Conservation (phyloP, 2,888 invertebrate species). For the Leucophenga maculata region DNA sequence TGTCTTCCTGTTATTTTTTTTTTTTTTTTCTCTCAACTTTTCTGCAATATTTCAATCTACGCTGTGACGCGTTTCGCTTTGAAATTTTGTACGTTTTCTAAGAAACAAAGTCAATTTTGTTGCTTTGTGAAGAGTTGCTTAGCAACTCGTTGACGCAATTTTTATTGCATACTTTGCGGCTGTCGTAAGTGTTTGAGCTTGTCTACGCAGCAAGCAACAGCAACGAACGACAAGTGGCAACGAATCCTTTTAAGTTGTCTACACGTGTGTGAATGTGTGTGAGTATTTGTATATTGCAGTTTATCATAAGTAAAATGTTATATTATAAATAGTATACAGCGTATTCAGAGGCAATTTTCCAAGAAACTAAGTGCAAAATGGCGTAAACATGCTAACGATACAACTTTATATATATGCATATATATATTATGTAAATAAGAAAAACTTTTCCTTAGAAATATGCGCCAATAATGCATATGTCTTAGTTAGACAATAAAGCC, state of each 20-base stretch:
- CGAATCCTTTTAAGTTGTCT: constrained; percentile 20
- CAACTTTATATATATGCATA: no score
- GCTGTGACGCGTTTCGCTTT: constrained; percentile 30
- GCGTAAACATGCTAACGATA: no score
- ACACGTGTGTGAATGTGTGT: constrained; percentile 4
- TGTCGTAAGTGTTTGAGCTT: constrained; percentile 11
- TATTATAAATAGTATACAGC: no score
- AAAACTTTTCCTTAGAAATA: no score
- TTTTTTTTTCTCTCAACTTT: no score
- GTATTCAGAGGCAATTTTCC: no score
- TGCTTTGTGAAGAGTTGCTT: constrained; percentile 12
- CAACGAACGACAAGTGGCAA: neutral
- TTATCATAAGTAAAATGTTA: constrained; percentile 32
- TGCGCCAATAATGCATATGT: no score
- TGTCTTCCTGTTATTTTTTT: constrained; percentile 18
- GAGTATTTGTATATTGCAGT: constrained; percentile 21
- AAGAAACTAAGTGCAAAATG: no score
- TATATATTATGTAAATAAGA: no score
- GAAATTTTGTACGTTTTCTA: neutral
- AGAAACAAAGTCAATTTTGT: constrained; percentile 17
- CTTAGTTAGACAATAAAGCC: no score
- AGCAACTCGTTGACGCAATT: constrained; percentile 36
- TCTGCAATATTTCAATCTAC: constrained; percentile 6
- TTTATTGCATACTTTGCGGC: constrained; percentile 59
- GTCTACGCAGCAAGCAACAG: neutral